Percentiles rank a stretch among this genome's conserved stretches.
Conservation (phyloP, 2,113 vertebrate species). For the Castor canadensis region DNA sequence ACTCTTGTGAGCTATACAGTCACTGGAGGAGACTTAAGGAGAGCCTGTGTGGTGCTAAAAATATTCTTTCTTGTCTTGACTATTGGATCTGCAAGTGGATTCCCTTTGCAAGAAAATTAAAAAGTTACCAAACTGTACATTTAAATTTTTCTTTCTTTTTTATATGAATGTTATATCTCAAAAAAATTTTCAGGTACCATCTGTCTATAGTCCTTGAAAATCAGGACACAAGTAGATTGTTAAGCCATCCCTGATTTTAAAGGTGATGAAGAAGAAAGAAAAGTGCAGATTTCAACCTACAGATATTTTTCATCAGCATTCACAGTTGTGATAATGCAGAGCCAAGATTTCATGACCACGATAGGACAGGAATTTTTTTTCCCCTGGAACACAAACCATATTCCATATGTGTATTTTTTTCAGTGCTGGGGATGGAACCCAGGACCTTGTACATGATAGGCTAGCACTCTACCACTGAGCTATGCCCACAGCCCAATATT, state of each 20-base stretch:
- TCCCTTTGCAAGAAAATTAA: neutral
- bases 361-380: neutral
- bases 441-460: neutral
- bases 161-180: neutral
- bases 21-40: neutral
- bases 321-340: neutral
- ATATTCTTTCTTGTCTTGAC: neutral
- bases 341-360: neutral
- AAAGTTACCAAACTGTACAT: neutral
- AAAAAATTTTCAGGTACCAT: neutral
- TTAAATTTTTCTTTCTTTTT: neutral
- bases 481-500: neutral
- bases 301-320: neutral
- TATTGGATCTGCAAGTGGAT: too few species aligned
- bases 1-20: rapidly evolving
- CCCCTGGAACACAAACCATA: neutral
- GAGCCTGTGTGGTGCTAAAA: neutral
- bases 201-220: neutral
- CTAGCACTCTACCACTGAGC: too few species aligned
- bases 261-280: neutral
- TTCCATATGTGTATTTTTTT: neutral
- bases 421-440: neutral
- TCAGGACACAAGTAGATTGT: neutral
- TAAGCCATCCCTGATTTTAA: neutral
- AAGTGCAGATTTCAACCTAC: neutral